phyloP scores from a whole-genome alignment of 1,140 invertebrate genomes.

The Tetramorium simillimum region DNA sequence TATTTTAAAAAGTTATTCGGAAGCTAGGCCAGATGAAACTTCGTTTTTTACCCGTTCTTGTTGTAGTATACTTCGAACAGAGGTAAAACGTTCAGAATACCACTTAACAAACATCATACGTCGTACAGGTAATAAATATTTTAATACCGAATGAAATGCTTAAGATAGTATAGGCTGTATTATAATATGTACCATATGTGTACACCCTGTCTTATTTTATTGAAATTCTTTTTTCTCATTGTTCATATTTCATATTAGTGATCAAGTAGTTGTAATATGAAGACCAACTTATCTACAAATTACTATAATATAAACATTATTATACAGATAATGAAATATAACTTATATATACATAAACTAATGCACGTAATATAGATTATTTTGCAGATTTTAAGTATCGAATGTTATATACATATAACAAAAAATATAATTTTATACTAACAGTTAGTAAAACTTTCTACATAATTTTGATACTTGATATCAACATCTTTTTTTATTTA shows the following conservation, averaged over 20 bases:
- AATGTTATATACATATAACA: not conserved
- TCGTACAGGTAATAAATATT: slow-evolving; percentile 72
- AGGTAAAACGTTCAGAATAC: slow-evolving; percentile 65
- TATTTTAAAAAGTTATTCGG: slow-evolving; percentile 61
- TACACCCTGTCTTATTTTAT: not conserved
- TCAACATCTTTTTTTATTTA: slow-evolving; percentile 26
- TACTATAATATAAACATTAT: not conserved
- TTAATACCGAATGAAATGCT: not conserved
- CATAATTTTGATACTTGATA: too few relatives aligned
- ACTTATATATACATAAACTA: not conserved
- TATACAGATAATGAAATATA: not conserved
- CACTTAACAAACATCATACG: slow-evolving; percentile 71
- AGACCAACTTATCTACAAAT: not conserved
- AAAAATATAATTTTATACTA: not conserved
- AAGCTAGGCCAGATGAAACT: slow-evolving; percentile 13
- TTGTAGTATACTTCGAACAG: slow-evolving; percentile 71
- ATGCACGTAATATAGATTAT: not conserved
- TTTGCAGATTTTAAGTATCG: slow-evolving; percentile 9
- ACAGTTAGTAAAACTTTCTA: not conserved
- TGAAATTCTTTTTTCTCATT: not conserved
- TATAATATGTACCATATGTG: not conserved
- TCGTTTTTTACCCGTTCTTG: slow-evolving; percentile 60
- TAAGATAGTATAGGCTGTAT: not conserved
- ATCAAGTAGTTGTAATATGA: not conserved
- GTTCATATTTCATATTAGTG: not conserved